Percentiles rank a stretch among this genome's conserved stretches.
Conservation (phyloP, 2,113 vertebrate species). For the Tachysurus vachellii region DNA sequence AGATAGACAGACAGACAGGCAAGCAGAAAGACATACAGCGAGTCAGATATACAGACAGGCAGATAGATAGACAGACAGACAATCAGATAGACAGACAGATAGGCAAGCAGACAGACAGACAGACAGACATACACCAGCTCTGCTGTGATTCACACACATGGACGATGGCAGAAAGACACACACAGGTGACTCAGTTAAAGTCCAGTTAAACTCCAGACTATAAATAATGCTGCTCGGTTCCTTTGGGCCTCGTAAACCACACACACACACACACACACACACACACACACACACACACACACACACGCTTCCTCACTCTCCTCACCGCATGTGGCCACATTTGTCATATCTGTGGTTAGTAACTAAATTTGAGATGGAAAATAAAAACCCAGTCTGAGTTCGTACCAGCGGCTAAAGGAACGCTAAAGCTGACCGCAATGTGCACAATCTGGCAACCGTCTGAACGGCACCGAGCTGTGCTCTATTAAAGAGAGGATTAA, state of each 20-base stretch:
- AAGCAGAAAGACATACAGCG: too few species aligned
- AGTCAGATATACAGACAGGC: too few species aligned
- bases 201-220: slow-evolving; percentile 58
- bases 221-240: slow-evolving; percentile 65
- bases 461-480: neutral
- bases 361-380: slow-evolving; percentile 58
- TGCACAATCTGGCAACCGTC: slow-evolving; percentile 5
- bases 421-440: neutral
- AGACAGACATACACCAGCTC: neutral
- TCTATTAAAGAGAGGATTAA: neutral
- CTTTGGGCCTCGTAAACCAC: slow-evolving; percentile 67
- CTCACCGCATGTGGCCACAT: slow-evolving; percentile 69
- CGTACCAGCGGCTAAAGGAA: neutral
- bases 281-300: slow-evolving; percentile 58
- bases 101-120: too few species aligned
- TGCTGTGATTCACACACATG: slow-evolving; percentile 14
- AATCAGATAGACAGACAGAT: too few species aligned
- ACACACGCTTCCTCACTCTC: slow-evolving; percentile 58
- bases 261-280: slow-evolving; percentile 56
- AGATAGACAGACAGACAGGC: too few species aligned
- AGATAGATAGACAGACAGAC: too few species aligned
- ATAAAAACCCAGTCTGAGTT: neutral
- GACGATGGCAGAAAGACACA: neutral
- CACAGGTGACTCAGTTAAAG: slow-evolving; percentile 4
- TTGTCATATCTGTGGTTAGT: slow-evolving; percentile 70